phyloP scores from a whole-genome alignment of 2,888 invertebrate species.

The Aleiodes alternator region DNA sequence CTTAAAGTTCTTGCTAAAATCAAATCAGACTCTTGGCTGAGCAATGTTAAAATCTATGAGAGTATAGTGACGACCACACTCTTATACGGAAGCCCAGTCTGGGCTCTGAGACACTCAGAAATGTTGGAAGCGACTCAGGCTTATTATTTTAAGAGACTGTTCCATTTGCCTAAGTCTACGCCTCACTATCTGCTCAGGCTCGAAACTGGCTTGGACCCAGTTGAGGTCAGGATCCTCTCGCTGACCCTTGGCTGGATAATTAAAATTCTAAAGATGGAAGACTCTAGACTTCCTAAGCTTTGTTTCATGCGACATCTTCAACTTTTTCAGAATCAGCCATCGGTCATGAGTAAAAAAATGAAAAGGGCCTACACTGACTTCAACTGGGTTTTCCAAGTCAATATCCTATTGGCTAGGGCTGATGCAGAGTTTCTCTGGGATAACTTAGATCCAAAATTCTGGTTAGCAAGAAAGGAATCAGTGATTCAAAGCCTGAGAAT shows the following conservation, averaged over 20 bases:
- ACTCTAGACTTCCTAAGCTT: conserved; percentile 22
- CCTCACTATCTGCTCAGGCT: conserved; percentile 29
- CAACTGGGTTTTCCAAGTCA: conserved; percentile 32
- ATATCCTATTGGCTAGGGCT: background rate
- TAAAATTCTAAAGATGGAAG: conserved; percentile 27
- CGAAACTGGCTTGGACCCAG: conserved; percentile 23
- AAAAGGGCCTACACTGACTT: background rate
- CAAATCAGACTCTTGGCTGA: conserved; percentile 31
- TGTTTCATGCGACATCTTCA: conserved; percentile 9
- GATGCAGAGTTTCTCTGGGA: conserved; percentile 6
- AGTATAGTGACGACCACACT: conserved; percentile 31
- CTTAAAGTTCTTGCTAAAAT: conserved; percentile 19
- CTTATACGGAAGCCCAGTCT: conserved; percentile 32
- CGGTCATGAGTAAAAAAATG: background rate
- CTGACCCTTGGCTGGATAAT: conserved; percentile 27
- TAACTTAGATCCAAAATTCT: too few species aligned
- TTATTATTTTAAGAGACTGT: conserved; percentile 43
- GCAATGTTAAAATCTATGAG: conserved; percentile 21
- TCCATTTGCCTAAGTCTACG: conserved; percentile 31
- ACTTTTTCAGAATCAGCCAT: too few species aligned
- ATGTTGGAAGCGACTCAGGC: conserved; percentile 39
- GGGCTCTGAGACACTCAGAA: conserved; percentile 32
- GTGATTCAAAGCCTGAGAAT: too few species aligned
- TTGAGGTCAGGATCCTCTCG: conserved; percentile 20
- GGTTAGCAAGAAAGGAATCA: too few species aligned